Base-by-base conservation (phyloP, 92 coral and sea anemone genomes). In the Anthopleura xanthogrammica region DNA sequence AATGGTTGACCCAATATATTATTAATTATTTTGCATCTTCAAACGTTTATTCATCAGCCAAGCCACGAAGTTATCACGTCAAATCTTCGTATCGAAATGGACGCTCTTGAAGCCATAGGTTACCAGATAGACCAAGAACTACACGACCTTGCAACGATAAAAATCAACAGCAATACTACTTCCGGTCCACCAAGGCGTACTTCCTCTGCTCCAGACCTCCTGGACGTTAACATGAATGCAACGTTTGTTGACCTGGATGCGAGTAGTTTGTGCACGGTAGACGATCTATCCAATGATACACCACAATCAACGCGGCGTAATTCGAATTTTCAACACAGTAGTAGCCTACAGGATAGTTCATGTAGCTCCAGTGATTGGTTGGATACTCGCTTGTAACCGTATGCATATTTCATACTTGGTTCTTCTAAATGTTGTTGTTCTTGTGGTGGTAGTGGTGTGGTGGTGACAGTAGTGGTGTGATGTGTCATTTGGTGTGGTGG, bases 171-270 rank as follows among this genome's bases (percentile, higher is more conserved):
- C 29, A 20, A 19, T 11, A 11, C 70, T 13, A 62, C 24, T 62
- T 62, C 70, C 29, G 39, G 70, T 62, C 12, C 70, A 41, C 70
- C 82, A 81, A 79, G 78, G n/a, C 85, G 88, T 77, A 60, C 77
- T 66, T 29, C 89, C 41, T 90, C 93, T n/a, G 89, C 91, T 13
- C 93, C 93, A 42, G 81, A 90, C 83, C 91, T 90, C 72, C 89
- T 88, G 60, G 72, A 80, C 77, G 79, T 87, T 16, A 79, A 85
- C 54, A 52, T 84, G 16, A 87, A 85, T 48, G 81, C 85, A 75
- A 48, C 58, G 41, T 62, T 62, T 11, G 70, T 62, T 20, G 95
- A 89, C 20, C 60, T 92, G 66, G 95, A 92, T 60, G 86, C 86
- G 1, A 92, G 95, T 72, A 89, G 95, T 16, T 77, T 87, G 64